Evolutionary conservation across 2,113 vertebrate species (phyloP), one percentile per base, ranked within the genome.

Genomic region (Anolis sagrei): DNA sequence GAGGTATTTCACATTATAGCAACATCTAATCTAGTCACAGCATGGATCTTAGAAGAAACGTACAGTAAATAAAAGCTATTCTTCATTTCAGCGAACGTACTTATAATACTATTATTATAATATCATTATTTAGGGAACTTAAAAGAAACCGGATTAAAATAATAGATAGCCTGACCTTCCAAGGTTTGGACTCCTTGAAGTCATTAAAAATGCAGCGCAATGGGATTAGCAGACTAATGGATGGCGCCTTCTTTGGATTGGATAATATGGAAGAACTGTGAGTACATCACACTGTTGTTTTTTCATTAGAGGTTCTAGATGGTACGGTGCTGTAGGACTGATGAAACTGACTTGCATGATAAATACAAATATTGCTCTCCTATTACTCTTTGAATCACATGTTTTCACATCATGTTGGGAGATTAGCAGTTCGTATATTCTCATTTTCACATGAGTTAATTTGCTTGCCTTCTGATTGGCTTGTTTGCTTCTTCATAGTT

Each of bases 201-300:
- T 98, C 97, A 34, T 95, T 99, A 93, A 99, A 99, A 95, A 97
- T 99, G 97, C 98, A 99, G 83, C 96, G 98, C 88, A 99, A 99
- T 85, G 97, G 98, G 90, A 98, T 99, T 91, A 97, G 95, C 76
- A 98, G 96, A 93, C 97, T 99, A 51, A 99, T 99, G 97, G 98
- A 99, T 79, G 99, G 98, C 80, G 99, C 99, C 0, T 99, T 99
- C 92, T 99, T 99, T 96, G 98, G 99, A 88, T 95, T 99, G 83
- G 97, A 97, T 91, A 98, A 96, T 93, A 99, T 99, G 93, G 98
- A 99, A 90, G 98, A 97, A 90, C 44, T 97, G 97, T 97, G 94
- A 97, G 97, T 97, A 93, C 81, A 82, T 61, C 82, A 76, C 2
- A 10, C 75, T 2, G 1, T 89, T 68, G 68, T 66, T 27, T 75